These are phyloP conservation scores for Chesias legatella DNA, from an alignment of 2,888 invertebrate genomes.

Conservation along the genomic window DNA sequence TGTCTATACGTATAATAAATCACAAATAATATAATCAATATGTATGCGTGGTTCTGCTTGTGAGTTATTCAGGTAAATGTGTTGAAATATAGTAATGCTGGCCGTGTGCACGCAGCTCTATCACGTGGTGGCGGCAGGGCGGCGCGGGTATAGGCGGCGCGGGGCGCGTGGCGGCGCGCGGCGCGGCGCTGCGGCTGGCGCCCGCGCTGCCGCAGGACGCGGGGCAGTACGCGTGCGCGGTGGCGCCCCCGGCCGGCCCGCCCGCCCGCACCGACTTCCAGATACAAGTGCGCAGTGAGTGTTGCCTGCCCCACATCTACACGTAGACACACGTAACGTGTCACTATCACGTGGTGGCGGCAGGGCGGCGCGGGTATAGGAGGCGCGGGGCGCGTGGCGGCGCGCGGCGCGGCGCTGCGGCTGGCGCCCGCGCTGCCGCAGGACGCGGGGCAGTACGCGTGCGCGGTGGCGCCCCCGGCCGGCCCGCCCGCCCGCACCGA, in stretches of 20 bases:
- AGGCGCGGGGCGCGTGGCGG: slow-evolving; percentile 64
- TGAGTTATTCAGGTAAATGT: too few relatives aligned
- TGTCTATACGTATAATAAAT: too few relatives aligned
- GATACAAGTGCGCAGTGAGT: slow-evolving; percentile 85
- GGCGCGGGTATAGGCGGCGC: slow-evolving; percentile 52
- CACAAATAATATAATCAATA: too few relatives aligned
- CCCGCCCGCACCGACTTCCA: slow-evolving; percentile 85
- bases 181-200: slow-evolving; percentile 51
- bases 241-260: slow-evolving; percentile 85
- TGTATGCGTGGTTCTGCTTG: too few relatives aligned
- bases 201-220: slow-evolving; percentile 81
- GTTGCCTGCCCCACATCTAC: too few relatives aligned
- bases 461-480: slow-evolving; percentile 85
- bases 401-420: slow-evolving; percentile 53
- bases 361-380: slow-evolving; percentile 69
- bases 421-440: slow-evolving; percentile 61
- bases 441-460: slow-evolving; percentile 89
- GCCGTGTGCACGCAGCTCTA: slow-evolving; percentile 57
- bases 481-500: slow-evolving; percentile 85
- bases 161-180: slow-evolving; percentile 66
- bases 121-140: slow-evolving; percentile 76
- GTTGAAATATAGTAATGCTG: too few relatives aligned
- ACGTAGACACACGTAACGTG: too few relatives aligned
- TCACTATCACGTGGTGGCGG: slow-evolving; percentile 71
- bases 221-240: slow-evolving; percentile 88